Conservation (phyloP, 2,113 vertebrate genomes). For the Dicerorhinus sumatrensis region DNA sequence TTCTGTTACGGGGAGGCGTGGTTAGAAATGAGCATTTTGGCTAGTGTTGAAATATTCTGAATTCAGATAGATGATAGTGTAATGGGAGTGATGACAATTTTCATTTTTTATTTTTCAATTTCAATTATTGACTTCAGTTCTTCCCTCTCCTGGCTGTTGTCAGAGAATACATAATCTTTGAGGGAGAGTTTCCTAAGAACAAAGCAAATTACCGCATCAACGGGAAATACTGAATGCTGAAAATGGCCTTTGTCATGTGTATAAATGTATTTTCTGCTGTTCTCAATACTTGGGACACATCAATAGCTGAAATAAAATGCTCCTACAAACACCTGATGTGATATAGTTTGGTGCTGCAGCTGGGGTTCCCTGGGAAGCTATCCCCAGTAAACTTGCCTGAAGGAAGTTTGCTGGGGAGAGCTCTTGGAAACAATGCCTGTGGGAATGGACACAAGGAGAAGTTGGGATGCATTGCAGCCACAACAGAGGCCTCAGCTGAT, state of each 20-base stretch:
- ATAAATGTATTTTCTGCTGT: neutral
- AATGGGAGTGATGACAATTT: neutral
- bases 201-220: neutral
- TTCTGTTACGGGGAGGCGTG: neutral
- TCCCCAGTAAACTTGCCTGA: neutral
- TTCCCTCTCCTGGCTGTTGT: neutral
- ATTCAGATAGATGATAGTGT: neutral
- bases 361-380: neutral
- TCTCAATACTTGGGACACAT: neutral
- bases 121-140: neutral
- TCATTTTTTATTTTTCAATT: neutral
- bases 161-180: neutral
- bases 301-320: neutral
- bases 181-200: neutral
- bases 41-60: conserved; percentile 25
- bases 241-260: neutral
- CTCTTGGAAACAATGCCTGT: neutral
- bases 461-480: neutral
- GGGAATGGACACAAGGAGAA: neutral
- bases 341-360: neutral
- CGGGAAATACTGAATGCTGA: neutral
- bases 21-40: conserved; percentile 9
- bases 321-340: neutral
- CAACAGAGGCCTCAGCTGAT: neutral
- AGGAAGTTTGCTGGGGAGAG: neutral